Evolutionary conservation across 2,888 invertebrate species (phyloP).

Genomic region (Prosapia bicincta): DNA sequence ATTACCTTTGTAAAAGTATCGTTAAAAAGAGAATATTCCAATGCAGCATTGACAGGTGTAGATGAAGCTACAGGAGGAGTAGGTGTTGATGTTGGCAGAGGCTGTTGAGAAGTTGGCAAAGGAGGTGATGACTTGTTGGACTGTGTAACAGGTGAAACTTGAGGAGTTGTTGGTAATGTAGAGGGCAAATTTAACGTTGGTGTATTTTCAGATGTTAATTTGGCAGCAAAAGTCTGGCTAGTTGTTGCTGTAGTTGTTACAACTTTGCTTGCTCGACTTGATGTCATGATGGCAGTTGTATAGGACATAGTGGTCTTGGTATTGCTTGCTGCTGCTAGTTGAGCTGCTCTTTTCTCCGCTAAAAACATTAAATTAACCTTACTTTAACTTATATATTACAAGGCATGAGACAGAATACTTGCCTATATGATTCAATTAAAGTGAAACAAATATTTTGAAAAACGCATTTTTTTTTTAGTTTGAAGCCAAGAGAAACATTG

Average conservation of each 20-base stretch:
- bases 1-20: slow-evolving; percentile 62
- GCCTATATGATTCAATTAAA: no score
- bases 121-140: slow-evolving; percentile 8
- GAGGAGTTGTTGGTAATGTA: slow-evolving; percentile 20
- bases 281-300: slow-evolving; percentile 55
- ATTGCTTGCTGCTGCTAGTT: slow-evolving; percentile 48
- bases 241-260: slow-evolving; percentile 46
- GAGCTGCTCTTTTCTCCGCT: slow-evolving; percentile 51
- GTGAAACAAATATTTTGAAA: no score
- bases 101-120: slow-evolving; percentile 13
- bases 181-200: slow-evolving; percentile 25
- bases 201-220: slow-evolving; percentile 50
- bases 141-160: not conserved
- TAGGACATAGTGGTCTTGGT: slow-evolving; percentile 57
- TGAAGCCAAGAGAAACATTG: no score
- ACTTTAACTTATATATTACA: no score
- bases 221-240: slow-evolving; percentile 53
- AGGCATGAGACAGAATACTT: no score
- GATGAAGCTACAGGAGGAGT: slow-evolving; percentile 33
- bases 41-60: slow-evolving; percentile 47
- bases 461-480: no score
- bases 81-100: slow-evolving; percentile 25
- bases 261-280: slow-evolving; percentile 47
- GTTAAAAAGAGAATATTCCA: slow-evolving; percentile 87
- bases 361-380: slow-evolving; percentile 33